A percentile compares a stretch with the other conserved stretches of the same genome.
phyloP scores from a whole-genome alignment of 2,113 vertebrate species.

The Psammodynastes pulverulentus region DNA sequence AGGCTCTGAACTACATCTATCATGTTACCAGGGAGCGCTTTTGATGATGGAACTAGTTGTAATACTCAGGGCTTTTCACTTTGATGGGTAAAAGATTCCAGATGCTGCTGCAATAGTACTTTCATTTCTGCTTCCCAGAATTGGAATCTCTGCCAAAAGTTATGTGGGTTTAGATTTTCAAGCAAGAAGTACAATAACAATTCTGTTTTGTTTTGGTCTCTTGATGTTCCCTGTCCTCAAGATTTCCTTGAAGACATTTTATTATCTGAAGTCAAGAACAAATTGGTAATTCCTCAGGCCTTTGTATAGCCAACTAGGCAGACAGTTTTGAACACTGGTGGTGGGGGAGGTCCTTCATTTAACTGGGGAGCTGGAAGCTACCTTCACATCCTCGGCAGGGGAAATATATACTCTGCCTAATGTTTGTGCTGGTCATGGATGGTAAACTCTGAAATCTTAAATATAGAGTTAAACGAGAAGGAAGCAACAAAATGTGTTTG shows the following conservation, averaged over 20 bases:
- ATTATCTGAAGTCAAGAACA: not conserved
- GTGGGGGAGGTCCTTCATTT: not conserved
- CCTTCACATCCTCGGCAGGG: not conserved
- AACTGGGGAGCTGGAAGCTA: not conserved
- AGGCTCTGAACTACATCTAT: conserved; percentile 13
- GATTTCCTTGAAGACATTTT: not conserved
- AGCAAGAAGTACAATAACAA: not conserved
- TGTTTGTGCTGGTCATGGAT: not conserved
- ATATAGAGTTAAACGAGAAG: not conserved
- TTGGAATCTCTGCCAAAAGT: not conserved
- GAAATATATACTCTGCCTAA: not conserved
- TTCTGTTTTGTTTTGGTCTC: not conserved
- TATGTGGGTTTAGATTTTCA: not conserved
- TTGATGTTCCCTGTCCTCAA: not conserved
- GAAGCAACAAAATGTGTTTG: not conserved
- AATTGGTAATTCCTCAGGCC: not conserved
- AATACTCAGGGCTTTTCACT: conserved; percentile 10
- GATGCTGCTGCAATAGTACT: conserved; percentile 1
- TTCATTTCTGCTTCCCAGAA: conserved; percentile 13
- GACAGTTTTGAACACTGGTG: not conserved
- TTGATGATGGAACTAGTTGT: conserved; percentile 21
- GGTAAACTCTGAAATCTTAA: not conserved
- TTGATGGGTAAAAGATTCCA: conserved; percentile 22
- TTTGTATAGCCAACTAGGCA: not conserved
- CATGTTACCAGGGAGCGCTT: conserved; percentile 1